Conservation (phyloP, 2,113 vertebrate genomes). For the Odocoileus virginianus region DNA sequence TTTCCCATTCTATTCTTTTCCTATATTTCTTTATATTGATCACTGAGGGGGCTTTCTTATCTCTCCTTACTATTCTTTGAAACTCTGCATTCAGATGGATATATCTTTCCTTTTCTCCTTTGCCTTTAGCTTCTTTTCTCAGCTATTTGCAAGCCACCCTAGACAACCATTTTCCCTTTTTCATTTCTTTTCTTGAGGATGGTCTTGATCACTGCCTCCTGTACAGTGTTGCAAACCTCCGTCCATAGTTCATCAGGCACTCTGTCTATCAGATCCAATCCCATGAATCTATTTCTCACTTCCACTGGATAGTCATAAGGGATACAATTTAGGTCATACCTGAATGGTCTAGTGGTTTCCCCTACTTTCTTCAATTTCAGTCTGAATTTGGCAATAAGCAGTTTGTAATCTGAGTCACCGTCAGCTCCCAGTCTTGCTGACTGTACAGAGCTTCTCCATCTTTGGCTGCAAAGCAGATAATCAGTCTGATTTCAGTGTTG, state of each 20-base stretch:
- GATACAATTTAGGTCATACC: neutral
- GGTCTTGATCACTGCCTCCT: neutral
- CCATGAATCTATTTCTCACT: neutral
- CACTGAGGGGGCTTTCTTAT: neutral
- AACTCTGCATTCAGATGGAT: neutral
- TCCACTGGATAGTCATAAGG: neutral
- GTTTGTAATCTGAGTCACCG: rapidly evolving
- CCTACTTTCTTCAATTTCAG: neutral
- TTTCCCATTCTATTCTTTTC: neutral
- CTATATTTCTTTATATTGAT: neutral
- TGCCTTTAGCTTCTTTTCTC: neutral
- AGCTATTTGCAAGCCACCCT: neutral
- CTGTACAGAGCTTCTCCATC: neutral
- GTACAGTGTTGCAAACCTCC: neutral
- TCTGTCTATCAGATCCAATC: neutral
- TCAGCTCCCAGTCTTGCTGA: neutral
- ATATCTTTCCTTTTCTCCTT: neutral
- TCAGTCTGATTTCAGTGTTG: neutral
- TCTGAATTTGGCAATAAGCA: neutral
- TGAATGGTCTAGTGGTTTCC: neutral
- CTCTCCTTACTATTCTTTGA: neutral
- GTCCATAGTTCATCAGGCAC: neutral
- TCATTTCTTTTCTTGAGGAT: neutral
- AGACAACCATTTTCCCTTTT: neutral
- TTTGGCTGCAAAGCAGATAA: neutral